A percentile compares a stretch with the other conserved stretches of the same genome.
phyloP scores from a whole-genome alignment of 2,113 vertebrate species.

The Machaerirhynchus nigripectus region DNA sequence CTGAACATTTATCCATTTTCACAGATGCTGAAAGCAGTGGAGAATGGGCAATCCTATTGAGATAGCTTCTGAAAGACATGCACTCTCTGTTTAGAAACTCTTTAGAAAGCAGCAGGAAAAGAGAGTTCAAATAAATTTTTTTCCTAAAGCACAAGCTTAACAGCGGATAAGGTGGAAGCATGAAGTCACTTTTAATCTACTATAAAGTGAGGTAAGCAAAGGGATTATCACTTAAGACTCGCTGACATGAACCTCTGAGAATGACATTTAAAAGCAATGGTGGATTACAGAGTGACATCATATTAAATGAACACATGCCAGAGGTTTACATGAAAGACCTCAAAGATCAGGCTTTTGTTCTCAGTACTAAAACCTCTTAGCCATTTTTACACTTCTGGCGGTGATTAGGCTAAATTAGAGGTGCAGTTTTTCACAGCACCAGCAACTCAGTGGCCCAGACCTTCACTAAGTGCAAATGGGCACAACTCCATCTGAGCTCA shows the following conservation, averaged over 20 bases:
- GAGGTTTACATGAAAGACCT: slow-evolving; percentile 53
- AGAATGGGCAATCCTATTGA: slow-evolving; percentile 10
- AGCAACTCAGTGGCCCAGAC: neutral
- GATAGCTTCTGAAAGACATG: neutral
- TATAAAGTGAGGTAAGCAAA: slow-evolving; percentile 63
- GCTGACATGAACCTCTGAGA: slow-evolving; percentile 54
- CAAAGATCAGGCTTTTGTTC: slow-evolving; percentile 35
- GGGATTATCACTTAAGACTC: slow-evolving; percentile 62
- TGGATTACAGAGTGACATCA: slow-evolving; percentile 61
- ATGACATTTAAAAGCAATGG: slow-evolving; percentile 64
- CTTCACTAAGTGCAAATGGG: neutral
- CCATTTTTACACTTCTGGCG: neutral
- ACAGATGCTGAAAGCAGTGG: neutral
- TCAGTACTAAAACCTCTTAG: neutral
- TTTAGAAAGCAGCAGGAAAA: slow-evolving; percentile 32
- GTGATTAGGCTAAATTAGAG: neutral
- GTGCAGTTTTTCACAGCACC: neutral
- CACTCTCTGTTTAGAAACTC: slow-evolving; percentile 30
- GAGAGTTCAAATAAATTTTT: slow-evolving; percentile 43
- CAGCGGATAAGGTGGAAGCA: slow-evolving; percentile 30
- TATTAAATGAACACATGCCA: slow-evolving; percentile 53
- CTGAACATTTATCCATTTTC: slow-evolving; percentile 1
- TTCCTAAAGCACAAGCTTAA: slow-evolving; percentile 50
- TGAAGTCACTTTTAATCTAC: slow-evolving; percentile 63
- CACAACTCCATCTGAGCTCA: neutral